Conservation (phyloP, 1,140 invertebrate species). For the Drosophila cardini region DNA sequence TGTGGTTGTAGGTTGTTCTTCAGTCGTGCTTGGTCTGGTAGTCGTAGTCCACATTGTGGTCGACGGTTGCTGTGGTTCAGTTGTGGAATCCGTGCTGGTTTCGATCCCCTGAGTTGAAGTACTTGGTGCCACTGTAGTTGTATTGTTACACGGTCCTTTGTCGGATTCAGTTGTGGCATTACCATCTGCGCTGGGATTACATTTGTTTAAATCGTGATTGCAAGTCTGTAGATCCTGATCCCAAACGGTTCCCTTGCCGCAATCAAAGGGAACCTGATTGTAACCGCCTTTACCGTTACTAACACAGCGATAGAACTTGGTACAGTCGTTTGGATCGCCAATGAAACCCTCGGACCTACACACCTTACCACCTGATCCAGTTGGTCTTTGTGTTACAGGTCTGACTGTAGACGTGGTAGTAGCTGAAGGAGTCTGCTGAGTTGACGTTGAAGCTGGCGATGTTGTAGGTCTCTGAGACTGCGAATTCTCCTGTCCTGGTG, state of each 20-base stretch:
- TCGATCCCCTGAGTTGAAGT: constrained; percentile 29
- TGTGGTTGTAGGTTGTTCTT: constrained; percentile 8
- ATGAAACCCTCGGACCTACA: constrained; percentile 67
- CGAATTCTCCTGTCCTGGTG: background rate
- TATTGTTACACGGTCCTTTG: constrained; percentile 57
- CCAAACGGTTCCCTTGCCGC: constrained; percentile 88
- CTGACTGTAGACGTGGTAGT: background rate
- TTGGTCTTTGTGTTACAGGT: constrained; percentile 26
- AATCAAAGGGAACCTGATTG: constrained; percentile 87
- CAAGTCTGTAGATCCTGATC: constrained; percentile 87
- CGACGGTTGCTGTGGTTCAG: constrained; percentile 2
- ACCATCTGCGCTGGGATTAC: constrained; percentile 40
- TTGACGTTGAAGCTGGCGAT: background rate
- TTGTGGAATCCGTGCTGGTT: constrained; percentile 19
- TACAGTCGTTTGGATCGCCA: constrained; percentile 86
- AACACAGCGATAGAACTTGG: constrained; percentile 90
- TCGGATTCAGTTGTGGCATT: constrained; percentile 40
- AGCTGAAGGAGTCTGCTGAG: constrained; percentile 8
- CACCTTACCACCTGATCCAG: constrained; percentile 6
- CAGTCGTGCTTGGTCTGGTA: constrained; percentile 16
- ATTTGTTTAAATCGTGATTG: constrained; percentile 86
- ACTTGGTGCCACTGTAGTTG: constrained; percentile 2
- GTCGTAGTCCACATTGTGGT: constrained; percentile 10
- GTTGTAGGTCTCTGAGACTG: constrained; percentile 6
- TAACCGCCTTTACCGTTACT: constrained; percentile 86